Evolutionary conservation across 2,113 vertebrate species (phyloP).

Genomic region (Labeo rohita): DNA sequence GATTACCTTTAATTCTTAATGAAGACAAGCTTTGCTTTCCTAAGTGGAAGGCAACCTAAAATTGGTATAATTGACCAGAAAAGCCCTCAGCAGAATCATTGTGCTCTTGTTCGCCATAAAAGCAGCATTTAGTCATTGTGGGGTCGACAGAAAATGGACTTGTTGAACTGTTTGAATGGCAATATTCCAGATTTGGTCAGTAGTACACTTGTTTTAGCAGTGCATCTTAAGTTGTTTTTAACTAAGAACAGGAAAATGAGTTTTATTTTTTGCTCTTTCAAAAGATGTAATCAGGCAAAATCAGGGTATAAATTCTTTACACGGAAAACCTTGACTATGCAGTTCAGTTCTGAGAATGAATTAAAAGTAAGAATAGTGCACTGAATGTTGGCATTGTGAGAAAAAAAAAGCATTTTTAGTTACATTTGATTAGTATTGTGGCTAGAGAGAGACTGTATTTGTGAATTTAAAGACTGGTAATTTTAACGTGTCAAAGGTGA

Average conservation of each 20-base stretch:
- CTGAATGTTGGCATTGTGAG: background rate
- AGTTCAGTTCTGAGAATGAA: background rate
- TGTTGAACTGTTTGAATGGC: constrained; percentile 19
- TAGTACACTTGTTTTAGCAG: constrained; percentile 1
- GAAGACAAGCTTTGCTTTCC: constrained; percentile 33
- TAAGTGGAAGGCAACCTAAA: constrained; percentile 38
- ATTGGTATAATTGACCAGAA: constrained; percentile 57
- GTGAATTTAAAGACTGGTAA: background rate
- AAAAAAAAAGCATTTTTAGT: background rate
- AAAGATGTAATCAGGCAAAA: too few species aligned
- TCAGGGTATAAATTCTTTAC: background rate
- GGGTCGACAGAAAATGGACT: constrained; percentile 27
- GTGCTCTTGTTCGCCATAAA: constrained; percentile 36
- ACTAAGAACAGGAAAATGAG: background rate
- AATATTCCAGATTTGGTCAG: constrained; percentile 8
- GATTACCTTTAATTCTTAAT: constrained; percentile 56
- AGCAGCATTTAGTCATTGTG: constrained; percentile 27
- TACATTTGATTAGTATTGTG: background rate
- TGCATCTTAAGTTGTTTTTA: background rate
- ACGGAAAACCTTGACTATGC: background rate
- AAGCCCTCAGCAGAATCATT: constrained; percentile 33
- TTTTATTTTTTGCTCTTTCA: background rate
- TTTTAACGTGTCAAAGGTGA: background rate
- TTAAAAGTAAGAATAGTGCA: background rate
- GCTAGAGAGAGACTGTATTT: background rate